Conservation (phyloP, 2,797 vertebrate genomes). For the Geotria australis region DNA sequence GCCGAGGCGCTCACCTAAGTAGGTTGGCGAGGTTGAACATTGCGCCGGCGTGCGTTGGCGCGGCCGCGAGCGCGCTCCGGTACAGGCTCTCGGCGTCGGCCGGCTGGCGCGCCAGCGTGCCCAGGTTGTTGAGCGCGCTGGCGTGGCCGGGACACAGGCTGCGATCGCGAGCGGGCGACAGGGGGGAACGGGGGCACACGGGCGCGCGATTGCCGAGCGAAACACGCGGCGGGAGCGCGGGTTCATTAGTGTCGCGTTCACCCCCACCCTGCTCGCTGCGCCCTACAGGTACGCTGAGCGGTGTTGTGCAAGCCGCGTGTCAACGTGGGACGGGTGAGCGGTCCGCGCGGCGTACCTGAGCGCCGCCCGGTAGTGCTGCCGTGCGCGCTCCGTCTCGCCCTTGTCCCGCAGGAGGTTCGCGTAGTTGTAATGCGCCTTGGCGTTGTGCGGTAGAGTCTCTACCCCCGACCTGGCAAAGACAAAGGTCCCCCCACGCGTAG, state of each 20-base stretch:
- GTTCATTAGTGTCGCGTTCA: neutral
- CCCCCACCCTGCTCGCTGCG: no score
- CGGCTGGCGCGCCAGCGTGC: conserved; percentile 36
- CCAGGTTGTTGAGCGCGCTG: conserved; percentile 83
- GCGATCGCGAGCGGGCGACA: neutral
- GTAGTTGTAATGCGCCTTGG: conserved; percentile 96
- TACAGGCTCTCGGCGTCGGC: conserved; percentile 54
- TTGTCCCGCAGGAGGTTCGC: conserved; percentile 86
- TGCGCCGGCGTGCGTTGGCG: conserved; percentile 63
- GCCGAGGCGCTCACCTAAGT: conserved; percentile 23
- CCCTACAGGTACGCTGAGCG: no score
- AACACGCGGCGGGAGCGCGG: no score
- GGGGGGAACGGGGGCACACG: no score
- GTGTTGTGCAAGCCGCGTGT: no score
- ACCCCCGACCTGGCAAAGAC: conserved; percentile 49
- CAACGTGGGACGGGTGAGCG: no score
- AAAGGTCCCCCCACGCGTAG: no score
- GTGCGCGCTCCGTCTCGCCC: conserved; percentile 36
- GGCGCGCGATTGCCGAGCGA: no score
- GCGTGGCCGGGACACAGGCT: conserved; percentile 77
- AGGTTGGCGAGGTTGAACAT: conserved; percentile 90
- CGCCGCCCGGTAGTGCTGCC: conserved; percentile 62
- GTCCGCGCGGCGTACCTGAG: conserved; percentile 31
- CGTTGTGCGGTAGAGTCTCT: conserved; percentile 70
- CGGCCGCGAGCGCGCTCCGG: conserved; percentile 43